Percentiles rank a stretch among this genome's conserved stretches.
Conservation (phyloP, 2,888 invertebrate genomes). For the Synergus gifuensis region DNA sequence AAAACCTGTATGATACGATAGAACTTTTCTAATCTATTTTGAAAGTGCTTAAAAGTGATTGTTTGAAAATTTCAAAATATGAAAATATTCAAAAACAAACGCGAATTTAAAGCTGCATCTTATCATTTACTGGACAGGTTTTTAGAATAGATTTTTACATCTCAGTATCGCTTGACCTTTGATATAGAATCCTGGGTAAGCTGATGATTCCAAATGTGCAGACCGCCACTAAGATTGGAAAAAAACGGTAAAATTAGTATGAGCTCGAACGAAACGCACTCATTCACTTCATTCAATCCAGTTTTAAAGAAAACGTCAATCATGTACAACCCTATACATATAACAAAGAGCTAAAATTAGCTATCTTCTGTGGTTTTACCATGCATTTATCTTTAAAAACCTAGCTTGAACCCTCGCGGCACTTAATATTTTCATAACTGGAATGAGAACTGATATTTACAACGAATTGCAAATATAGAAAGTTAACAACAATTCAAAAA, state of each 20-base stretch:
- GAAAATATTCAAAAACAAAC: slow-evolving; percentile 23
- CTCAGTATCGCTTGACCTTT: slow-evolving; percentile 74
- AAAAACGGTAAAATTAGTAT: slow-evolving; percentile 77
- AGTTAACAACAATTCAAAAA: background rate
- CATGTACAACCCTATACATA: slow-evolving; percentile 8
- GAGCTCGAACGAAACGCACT: slow-evolving; percentile 71
- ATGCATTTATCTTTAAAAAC: background rate
- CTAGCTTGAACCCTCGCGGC: too few species aligned
- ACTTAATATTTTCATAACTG: background rate
- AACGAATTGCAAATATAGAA: background rate
- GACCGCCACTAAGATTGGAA: slow-evolving; percentile 77
- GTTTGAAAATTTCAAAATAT: background rate
- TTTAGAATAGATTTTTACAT: slow-evolving; percentile 61
- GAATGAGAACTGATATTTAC: background rate
- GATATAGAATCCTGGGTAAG: slow-evolving; percentile 75
- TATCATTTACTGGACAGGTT: slow-evolving; percentile 59
- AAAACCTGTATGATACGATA: slow-evolving; percentile 49
- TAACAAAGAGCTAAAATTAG: background rate
- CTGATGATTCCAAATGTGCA: slow-evolving; percentile 75
- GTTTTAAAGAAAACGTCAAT: slow-evolving; percentile 45
- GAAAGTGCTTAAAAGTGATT: background rate
- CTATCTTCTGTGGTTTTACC: background rate
- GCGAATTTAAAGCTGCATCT: background rate
- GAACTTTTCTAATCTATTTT: background rate
- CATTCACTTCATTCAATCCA: slow-evolving; percentile 70